phyloP scores from a whole-genome alignment of 2,888 invertebrate genomes.

The Lathronympha strigana region DNA sequence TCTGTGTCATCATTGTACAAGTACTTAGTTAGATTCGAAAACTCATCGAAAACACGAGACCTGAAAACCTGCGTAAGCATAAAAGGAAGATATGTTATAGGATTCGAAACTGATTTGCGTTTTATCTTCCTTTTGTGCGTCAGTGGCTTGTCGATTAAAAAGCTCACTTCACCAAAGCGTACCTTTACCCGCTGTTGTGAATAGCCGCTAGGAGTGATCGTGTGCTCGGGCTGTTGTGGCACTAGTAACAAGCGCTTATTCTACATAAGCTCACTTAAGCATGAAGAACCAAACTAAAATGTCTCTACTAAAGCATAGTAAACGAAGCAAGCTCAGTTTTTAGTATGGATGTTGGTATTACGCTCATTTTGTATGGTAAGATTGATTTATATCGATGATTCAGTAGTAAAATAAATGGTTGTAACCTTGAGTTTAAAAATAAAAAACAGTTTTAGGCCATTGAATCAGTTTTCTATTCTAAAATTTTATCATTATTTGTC shows the following conservation, averaged over 20 bases:
- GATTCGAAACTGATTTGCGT: conserved; percentile 36
- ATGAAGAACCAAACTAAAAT: conserved; percentile 61
- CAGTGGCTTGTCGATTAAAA: conserved; percentile 55
- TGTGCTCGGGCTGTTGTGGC: conserved; percentile 54
- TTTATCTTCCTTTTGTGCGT: conserved; percentile 58
- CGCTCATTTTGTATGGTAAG: conserved; percentile 46
- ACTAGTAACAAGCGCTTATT: conserved; percentile 63
- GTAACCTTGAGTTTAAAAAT: conserved; percentile 27
- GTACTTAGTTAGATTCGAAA: conserved; percentile 25
- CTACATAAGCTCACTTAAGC: conserved; percentile 68
- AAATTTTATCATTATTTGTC: conserved; percentile 33
- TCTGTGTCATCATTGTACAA: conserved; percentile 43
- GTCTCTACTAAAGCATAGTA: conserved; percentile 70
- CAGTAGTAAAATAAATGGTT: background rate
- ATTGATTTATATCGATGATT: background rate
- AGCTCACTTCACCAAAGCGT: conserved; percentile 66
- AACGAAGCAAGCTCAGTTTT: conserved; percentile 66
- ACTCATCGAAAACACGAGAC: conserved; percentile 43
- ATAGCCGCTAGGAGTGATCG: conserved; percentile 56
- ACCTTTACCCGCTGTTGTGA: conserved; percentile 63
- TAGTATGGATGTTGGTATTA: conserved; percentile 49
- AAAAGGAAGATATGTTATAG: conserved; percentile 42
- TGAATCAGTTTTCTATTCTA: conserved; percentile 37
- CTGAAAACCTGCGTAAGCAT: conserved; percentile 45
- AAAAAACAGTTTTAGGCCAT: conserved; percentile 41